Evolutionary conservation across 2,113 vertebrate species (phyloP).

Genomic region (Pedionomus torquatus): DNA sequence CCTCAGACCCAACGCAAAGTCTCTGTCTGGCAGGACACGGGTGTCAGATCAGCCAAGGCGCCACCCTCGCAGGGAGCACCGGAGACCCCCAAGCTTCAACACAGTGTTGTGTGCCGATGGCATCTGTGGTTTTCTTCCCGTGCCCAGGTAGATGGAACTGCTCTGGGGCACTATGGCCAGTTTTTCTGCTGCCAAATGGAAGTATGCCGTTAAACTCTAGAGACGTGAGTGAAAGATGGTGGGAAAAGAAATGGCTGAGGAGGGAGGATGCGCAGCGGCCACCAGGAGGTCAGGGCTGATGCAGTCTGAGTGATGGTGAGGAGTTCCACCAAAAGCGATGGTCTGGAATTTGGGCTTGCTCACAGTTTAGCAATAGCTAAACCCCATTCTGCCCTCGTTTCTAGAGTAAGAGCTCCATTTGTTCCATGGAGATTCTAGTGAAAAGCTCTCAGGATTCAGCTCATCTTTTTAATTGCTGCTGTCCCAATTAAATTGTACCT

Average conservation of each 20-base stretch:
- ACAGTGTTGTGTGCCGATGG: accelerated
- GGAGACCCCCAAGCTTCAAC: not conserved
- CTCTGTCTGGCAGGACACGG: not conserved
- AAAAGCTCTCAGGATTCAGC: not conserved
- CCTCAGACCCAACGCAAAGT: not conserved
- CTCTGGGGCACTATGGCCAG: not conserved
- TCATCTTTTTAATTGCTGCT: constrained; percentile 23
- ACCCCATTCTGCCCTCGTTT: not conserved
- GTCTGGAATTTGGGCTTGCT: not conserved
- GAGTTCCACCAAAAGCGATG: not conserved
- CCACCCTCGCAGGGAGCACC: not conserved
- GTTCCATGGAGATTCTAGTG: not conserved
- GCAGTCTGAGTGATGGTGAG: not conserved
- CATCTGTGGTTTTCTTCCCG: not conserved
- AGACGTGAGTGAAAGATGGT: accelerated
- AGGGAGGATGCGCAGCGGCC: not conserved
- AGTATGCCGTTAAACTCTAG: not conserved
- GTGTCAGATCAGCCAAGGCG: not conserved
- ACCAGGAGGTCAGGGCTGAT: not conserved
- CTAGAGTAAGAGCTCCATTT: not conserved
- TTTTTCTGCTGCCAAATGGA: not conserved
- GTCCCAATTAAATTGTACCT: constrained; percentile 20
- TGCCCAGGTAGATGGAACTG: not conserved
- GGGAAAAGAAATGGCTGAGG: not conserved
- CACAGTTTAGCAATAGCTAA: not conserved